Percentiles rank a stretch among this genome's conserved stretches.
phyloP scores from a whole-genome alignment of 1,140 invertebrate genomes.

The Camponotus floridanus region DNA sequence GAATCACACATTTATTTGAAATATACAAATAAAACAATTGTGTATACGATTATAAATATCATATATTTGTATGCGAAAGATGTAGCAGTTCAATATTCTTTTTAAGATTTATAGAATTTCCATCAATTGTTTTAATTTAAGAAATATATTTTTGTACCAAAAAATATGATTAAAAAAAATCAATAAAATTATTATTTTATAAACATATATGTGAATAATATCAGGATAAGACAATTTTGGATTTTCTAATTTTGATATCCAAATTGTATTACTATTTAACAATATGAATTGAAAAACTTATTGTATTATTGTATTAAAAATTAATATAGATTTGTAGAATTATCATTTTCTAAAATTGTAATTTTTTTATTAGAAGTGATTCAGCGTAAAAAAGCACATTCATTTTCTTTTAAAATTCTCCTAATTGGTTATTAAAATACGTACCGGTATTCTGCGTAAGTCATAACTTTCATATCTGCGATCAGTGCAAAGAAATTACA shows the following conservation, averaged over 20 bases:
- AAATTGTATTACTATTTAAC: too few relatives aligned
- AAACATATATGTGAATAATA: not conserved
- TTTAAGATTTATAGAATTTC: not conserved
- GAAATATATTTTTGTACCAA: not conserved
- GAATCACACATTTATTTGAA: not conserved
- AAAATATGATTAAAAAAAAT: not conserved
- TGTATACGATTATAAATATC: not conserved
- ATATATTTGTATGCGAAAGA: not conserved
- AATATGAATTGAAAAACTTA: too few relatives aligned
- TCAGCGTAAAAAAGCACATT: not conserved
- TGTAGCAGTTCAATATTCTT: not conserved
- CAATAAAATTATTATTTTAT: constrained; percentile 4
- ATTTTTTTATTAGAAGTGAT: constrained; percentile 13
- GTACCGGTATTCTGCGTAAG: not conserved
- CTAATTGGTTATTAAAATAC: constrained; percentile 10
- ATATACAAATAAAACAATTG: constrained; percentile 1
- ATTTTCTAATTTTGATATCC: too few relatives aligned
- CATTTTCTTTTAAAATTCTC: constrained; percentile 5
- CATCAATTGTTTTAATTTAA: not conserved
- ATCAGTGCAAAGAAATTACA: not conserved
- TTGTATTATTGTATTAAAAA: too few relatives aligned
- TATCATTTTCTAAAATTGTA: too few relatives aligned
- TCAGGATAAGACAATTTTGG: too few relatives aligned
- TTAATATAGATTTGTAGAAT: too few relatives aligned
- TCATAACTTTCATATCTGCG: constrained; percentile 14